Conservation (phyloP, 2,797 vertebrate species). For the Propithecus perrieri region DNA sequence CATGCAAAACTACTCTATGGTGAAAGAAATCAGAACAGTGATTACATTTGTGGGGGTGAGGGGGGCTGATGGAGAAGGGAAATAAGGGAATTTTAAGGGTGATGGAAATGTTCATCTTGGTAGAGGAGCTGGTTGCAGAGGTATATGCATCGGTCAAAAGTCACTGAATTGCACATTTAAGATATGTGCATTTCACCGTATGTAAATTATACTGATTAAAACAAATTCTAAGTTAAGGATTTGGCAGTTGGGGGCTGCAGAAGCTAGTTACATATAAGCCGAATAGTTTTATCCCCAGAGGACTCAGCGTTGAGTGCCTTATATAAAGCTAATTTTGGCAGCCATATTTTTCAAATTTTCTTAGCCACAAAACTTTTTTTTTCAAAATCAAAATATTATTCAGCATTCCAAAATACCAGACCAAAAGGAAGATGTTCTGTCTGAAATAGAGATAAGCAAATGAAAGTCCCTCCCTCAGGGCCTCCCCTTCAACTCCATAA, state of each 20-base stretch:
- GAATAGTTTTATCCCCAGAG: constrained; percentile 53
- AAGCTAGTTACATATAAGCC: constrained; percentile 49
- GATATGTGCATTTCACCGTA: constrained; percentile 40
- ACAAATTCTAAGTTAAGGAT: constrained; percentile 53
- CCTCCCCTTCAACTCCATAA: not conserved
- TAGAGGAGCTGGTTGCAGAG: not conserved
- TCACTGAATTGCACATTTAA: constrained; percentile 42
- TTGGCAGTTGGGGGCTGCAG: constrained; percentile 48
- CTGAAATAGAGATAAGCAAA: not conserved
- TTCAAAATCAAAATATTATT: constrained; percentile 44
- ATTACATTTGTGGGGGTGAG: not conserved
- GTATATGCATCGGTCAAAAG: constrained; percentile 32
- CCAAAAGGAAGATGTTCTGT: constrained; percentile 28
- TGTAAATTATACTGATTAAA: constrained; percentile 64
- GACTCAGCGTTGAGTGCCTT: constrained; percentile 37
- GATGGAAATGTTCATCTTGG: not conserved
- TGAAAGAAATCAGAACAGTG: not conserved
- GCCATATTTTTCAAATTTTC: constrained; percentile 48
- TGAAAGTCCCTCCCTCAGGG: not conserved
- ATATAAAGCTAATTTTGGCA: constrained; percentile 58
- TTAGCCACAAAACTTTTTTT: not conserved
- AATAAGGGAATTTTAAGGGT: not conserved
- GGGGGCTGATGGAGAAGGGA: not conserved
- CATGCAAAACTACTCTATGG: not conserved
- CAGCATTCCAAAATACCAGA: constrained; percentile 38